Evolutionary conservation across 2,888 invertebrate genomes (phyloP).

Genomic region (Petrophora chlorosata): DNA sequence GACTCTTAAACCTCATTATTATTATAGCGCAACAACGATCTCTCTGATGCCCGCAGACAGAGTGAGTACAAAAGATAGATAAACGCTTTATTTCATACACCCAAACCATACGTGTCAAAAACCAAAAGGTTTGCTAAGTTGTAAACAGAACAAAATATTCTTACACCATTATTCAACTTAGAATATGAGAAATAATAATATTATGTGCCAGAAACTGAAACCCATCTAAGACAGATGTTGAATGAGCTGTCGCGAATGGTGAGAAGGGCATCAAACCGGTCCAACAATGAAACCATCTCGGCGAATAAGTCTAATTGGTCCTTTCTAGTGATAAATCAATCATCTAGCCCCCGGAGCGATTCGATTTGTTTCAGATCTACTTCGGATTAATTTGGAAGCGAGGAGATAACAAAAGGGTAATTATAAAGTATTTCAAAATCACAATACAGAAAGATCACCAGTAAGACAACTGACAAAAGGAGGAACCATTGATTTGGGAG

Average conservation of each 20-base stretch:
- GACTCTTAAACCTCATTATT: too few relatives aligned
- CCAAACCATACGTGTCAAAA: conserved; percentile 24
- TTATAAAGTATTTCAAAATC: conserved; percentile 18
- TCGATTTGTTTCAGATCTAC: conserved; percentile 26
- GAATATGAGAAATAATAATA: too few relatives aligned
- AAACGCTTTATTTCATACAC: too few relatives aligned
- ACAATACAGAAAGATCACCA: background rate
- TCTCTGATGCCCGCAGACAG: too few relatives aligned
- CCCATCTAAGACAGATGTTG: background rate
- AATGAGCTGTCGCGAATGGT: background rate
- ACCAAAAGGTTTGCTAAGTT: too few relatives aligned
- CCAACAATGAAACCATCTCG: conserved; percentile 1
- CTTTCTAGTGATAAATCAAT: conserved; percentile 29
- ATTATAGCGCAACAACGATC: too few relatives aligned
- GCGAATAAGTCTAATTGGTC: background rate
- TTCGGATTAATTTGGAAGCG: conserved; percentile 34
- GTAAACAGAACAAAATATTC: conserved; percentile 1
- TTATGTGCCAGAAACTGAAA: background rate
- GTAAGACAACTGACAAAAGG: background rate
- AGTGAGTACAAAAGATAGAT: too few relatives aligned
- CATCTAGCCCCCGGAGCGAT: conserved; percentile 30
- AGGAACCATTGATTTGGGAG: background rate
- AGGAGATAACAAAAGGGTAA: conserved; percentile 39
- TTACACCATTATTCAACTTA: too few relatives aligned
- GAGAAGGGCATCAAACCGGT: background rate